Conservation (phyloP, 2,113 vertebrate species). For the Clinocottus analis region DNA sequence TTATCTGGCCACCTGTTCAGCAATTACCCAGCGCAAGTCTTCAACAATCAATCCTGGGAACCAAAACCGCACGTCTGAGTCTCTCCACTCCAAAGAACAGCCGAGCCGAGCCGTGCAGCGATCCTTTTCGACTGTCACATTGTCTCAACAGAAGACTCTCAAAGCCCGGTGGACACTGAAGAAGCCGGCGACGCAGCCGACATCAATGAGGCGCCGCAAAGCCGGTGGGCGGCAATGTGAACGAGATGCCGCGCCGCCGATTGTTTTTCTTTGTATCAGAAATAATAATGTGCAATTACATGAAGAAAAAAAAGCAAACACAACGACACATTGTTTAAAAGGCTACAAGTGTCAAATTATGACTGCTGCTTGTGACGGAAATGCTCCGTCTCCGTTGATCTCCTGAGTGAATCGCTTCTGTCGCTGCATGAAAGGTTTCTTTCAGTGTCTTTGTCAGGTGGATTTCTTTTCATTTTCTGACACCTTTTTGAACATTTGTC, state of each 20-base stretch:
- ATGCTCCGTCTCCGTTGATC: neutral
- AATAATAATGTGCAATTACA: neutral
- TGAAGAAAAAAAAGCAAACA: constrained; percentile 13
- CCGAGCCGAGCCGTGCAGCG: neutral
- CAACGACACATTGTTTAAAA: neutral
- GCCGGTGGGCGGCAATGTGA: neutral
- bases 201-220: neutral
- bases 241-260: neutral
- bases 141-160: constrained; percentile 18
- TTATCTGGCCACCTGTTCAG: constrained; percentile 6
- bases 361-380: neutral
- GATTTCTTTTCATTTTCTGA: neutral
- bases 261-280: neutral
- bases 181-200: neutral
- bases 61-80: neutral
- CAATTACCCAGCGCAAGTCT: constrained; percentile 1
- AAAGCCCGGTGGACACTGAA: constrained; percentile 8
- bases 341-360: constrained; percentile 4
- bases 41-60: constrained; percentile 1
- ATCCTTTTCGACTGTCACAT: constrained; percentile 9
- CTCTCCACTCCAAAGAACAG: constrained; percentile 6
- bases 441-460: neutral
- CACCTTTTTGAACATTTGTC: constrained; percentile 6
- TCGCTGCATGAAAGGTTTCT: constrained; percentile 15
- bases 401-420: neutral